A percentile compares a stretch with the other conserved stretches of the same genome.
These are phyloP conservation scores for Halcyon senegalensis DNA, from an alignment of 2,113 vertebrate species.

Conservation along the genomic window DNA sequence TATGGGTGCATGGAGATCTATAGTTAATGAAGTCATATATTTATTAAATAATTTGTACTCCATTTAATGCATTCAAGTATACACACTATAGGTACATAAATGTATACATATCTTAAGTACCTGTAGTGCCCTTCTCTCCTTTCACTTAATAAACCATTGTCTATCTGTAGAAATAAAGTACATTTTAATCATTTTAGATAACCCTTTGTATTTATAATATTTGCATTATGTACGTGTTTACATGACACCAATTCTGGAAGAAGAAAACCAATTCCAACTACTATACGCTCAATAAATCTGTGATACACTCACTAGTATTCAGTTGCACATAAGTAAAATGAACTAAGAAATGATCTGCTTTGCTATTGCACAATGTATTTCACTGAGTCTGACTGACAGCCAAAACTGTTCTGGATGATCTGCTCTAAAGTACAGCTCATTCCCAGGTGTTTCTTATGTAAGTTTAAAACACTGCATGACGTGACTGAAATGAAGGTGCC, in stretches of 20 bases:
- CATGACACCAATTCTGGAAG: neutral
- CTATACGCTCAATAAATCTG: neutral
- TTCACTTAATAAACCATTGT: neutral
- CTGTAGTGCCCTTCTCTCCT: neutral
- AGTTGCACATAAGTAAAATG: neutral
- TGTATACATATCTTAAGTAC: neutral
- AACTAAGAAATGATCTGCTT: neutral
- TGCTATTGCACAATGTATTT: neutral
- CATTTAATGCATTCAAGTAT: neutral
- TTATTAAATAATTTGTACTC: neutral
- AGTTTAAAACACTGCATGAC: neutral
- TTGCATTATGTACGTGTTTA: neutral
- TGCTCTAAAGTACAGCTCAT: conserved; percentile 14
- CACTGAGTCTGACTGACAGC: neutral
- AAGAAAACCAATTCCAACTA: neutral
- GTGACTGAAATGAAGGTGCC: conserved; percentile 37
- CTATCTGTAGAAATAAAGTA: neutral
- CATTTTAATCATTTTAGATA: neutral
- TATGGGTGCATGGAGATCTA: neutral
- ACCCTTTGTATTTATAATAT: neutral
- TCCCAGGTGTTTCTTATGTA: neutral
- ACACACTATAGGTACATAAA: neutral
- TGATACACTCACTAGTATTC: neutral
- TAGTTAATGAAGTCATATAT: neutral
- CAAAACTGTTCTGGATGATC: conserved; percentile 16